Conservation (phyloP, 2,797 vertebrate species). For the Sandelia bainsii region DNA sequence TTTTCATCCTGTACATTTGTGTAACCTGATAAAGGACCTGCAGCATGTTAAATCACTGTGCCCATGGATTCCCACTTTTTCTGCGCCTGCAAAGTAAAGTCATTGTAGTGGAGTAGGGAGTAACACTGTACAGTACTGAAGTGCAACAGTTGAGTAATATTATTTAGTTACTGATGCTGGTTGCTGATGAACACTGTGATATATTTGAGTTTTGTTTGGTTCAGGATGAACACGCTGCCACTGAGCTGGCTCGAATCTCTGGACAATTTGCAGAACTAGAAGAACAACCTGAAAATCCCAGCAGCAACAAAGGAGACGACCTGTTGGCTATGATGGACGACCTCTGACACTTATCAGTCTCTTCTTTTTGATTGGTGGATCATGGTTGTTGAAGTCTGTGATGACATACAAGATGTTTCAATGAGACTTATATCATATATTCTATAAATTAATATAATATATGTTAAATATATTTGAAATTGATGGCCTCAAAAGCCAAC, state of each 20-base stretch:
- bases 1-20: too few relatives aligned
- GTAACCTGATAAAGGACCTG: background rate
- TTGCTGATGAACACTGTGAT: too few relatives aligned
- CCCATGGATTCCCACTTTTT: too few relatives aligned
- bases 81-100: too few relatives aligned
- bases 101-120: too few relatives aligned
- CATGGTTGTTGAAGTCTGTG: background rate
- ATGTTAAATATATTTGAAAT: too few relatives aligned
- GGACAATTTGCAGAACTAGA: conserved; percentile 84
- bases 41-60: background rate
- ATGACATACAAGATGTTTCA: background rate
- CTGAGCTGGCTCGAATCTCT: conserved; percentile 88
- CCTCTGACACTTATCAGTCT: conserved; percentile 71
- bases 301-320: conserved; percentile 89
- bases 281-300: conserved; percentile 50
- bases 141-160: too few relatives aligned
- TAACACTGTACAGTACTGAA: too few relatives aligned
- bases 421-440: background rate
- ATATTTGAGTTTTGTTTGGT: background rate
- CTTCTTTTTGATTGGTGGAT: background rate
- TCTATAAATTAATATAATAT: too few relatives aligned
- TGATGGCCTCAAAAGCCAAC: background rate
- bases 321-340: conserved; percentile 94
- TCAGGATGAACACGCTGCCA: conserved; percentile 85
- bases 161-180: too few relatives aligned